phyloP scores from a whole-genome alignment of 2,888 invertebrate genomes.

The Electrophaes corylata region DNA sequence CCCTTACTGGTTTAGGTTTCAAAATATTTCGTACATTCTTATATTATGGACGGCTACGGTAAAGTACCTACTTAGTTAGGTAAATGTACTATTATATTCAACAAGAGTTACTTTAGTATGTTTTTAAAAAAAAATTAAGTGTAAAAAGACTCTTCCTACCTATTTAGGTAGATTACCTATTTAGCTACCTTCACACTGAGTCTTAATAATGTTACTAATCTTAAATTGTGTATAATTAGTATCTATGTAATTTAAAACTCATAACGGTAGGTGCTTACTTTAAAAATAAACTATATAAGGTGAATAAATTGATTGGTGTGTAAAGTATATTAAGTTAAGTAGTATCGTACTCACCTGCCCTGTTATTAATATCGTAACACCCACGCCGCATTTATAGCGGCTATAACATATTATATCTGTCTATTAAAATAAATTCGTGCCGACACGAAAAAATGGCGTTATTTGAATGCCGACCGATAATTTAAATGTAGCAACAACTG shows the following conservation, averaged over 20 bases:
- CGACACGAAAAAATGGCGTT: conserved; percentile 84
- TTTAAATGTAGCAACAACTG: conserved; percentile 85
- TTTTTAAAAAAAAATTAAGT: too few species aligned
- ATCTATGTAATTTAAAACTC: not conserved
- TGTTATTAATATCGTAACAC: conserved; percentile 49
- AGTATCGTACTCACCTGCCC: conserved; percentile 20
- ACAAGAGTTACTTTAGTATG: too few species aligned
- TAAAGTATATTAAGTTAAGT: conserved; percentile 18
- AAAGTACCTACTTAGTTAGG: too few species aligned
- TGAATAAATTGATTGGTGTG: conserved; percentile 23
- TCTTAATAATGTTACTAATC: not conserved
- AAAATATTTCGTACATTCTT: too few species aligned
- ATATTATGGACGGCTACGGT: too few species aligned
- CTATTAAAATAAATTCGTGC: conserved; percentile 81
- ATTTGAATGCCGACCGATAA: conserved; percentile 84
- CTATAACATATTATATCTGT: conserved; percentile 69
- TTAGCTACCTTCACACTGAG: not conserved
- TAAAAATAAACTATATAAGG: not conserved
- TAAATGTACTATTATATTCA: too few species aligned
- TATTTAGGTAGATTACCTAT: not conserved
- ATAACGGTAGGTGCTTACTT: not conserved
- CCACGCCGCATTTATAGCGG: conserved; percentile 68
- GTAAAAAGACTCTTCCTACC: too few species aligned
- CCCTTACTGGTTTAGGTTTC: too few species aligned
- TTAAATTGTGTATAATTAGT: not conserved